Evolutionary conservation across 2,797 vertebrate species (phyloP).

Genomic region (Semaprochilodus insignis): DNA sequence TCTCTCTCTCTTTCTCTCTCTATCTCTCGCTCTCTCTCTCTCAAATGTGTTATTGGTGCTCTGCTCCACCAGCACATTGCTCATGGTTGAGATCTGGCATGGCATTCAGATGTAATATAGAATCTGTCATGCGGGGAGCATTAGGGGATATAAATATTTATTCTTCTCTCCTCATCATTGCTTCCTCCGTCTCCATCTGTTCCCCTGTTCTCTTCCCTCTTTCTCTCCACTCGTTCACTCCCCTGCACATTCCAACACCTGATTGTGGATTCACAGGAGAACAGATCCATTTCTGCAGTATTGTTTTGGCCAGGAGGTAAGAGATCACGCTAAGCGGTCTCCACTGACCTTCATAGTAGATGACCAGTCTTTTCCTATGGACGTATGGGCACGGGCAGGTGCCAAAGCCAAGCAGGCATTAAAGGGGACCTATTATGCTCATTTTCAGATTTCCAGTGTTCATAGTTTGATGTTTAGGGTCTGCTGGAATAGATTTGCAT

Average conservation of each 20-base stretch:
- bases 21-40: background rate
- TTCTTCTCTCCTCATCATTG: constrained; percentile 69
- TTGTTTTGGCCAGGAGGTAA: too few relatives aligned
- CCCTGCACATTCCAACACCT: constrained; percentile 19
- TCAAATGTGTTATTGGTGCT: constrained; percentile 52
- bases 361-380: too few relatives aligned
- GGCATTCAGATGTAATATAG: constrained; percentile 74
- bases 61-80: constrained; percentile 67
- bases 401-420: too few relatives aligned
- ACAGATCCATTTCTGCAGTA: background rate
- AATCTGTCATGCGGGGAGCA: constrained; percentile 76
- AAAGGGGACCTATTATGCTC: too few relatives aligned
- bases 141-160: constrained; percentile 81
- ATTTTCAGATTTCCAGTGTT: too few relatives aligned
- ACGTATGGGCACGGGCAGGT: too few relatives aligned
- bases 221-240: background rate
- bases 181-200: constrained; percentile 70
- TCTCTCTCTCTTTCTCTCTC: constrained; percentile 26
- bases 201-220: constrained; percentile 45
- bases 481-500: too few relatives aligned
- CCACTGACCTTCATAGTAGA: too few relatives aligned
- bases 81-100: constrained; percentile 66
- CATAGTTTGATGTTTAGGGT: too few relatives aligned
- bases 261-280: background rate
- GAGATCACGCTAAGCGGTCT: too few relatives aligned